Evolutionary conservation across 2,113 vertebrate genomes (phyloP), one percentile per base, ranked within the genome.

Genomic region (Macrotis lagotis): DNA sequence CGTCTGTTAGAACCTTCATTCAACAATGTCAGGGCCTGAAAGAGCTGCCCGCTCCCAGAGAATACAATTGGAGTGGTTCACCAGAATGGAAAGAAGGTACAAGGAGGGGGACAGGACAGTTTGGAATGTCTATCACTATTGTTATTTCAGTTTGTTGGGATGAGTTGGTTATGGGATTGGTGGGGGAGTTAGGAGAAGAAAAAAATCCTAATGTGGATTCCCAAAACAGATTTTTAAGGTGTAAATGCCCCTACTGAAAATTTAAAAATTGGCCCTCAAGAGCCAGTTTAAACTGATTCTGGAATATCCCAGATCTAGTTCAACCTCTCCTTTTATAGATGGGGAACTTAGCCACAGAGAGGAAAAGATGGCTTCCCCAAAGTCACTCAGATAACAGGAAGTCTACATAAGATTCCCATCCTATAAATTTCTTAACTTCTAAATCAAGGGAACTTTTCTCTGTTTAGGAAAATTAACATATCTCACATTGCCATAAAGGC

Each of bases 21-120:
- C 97, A 97, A 95, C 95, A 91, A 93, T 90, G 95, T 92, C 95
- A 91, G 52, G 96, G 92, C 89, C 74, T 59, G 96, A 97, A 96
- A 90, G 12, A 25, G 37, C 50, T 44, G 25, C 37, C 50, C 37
- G 37, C 25, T 83, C 48, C 50, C 25, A 0, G 0, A 25, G 44
- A 31, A 83, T 83, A 83, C 66, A 83, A 83, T 44, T 83, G 50
- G 48, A 10, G 48, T 3, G 26, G 28, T 48, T 91, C 50, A 74
- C 3, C 1, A 2, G 24, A 14, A 83, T 1, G 0, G 22, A 59
- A 0, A 5, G 19, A 28, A 44, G 7, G 0, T 0, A 12, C 25
- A 37, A 59, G 55, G 48, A 47, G 0, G 48, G 48, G 3, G 22
- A 12, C 48, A 11, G 10, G 9, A 0, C 0, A 12, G n/a, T 44